Evolutionary conservation across 2,113 vertebrate species (phyloP).

Genomic region (Helogale parvula): DNA sequence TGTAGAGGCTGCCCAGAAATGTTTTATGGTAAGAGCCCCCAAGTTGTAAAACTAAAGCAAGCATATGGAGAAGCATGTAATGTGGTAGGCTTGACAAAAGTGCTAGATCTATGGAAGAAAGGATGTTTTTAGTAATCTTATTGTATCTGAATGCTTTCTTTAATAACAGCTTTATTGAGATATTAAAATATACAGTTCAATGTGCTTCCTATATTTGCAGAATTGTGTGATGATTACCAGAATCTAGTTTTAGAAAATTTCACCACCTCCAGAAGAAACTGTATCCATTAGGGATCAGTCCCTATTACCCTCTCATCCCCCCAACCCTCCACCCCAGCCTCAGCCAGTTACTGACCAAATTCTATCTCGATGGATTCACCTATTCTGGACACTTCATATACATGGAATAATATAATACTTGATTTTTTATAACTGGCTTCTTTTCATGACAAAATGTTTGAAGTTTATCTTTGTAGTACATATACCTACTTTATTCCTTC

Average conservation of each 20-base stretch:
- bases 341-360: not conserved
- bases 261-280: not conserved
- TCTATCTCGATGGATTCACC: not conserved
- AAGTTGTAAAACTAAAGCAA: not conserved
- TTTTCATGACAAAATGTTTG: not conserved
- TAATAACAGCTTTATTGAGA: not conserved
- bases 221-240: not conserved
- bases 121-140: not conserved
- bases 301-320: too few species aligned
- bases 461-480: not conserved
- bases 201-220: not conserved
- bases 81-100: fast-evolving
- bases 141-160: constrained; percentile 36
- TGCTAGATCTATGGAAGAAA: not conserved
- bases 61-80: not conserved
- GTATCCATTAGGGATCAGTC: not conserved
- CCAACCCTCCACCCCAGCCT: not conserved
- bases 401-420: not conserved
- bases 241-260: not conserved
- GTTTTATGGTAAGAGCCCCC: not conserved
- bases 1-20: not conserved
- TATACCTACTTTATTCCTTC: not conserved
- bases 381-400: not conserved
- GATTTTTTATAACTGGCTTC: not conserved
- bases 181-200: not conserved